Percentiles rank a stretch among this genome's conserved stretches.
phyloP scores from a whole-genome alignment of 2,797 vertebrate species.

The Tolypeutes matacus region DNA sequence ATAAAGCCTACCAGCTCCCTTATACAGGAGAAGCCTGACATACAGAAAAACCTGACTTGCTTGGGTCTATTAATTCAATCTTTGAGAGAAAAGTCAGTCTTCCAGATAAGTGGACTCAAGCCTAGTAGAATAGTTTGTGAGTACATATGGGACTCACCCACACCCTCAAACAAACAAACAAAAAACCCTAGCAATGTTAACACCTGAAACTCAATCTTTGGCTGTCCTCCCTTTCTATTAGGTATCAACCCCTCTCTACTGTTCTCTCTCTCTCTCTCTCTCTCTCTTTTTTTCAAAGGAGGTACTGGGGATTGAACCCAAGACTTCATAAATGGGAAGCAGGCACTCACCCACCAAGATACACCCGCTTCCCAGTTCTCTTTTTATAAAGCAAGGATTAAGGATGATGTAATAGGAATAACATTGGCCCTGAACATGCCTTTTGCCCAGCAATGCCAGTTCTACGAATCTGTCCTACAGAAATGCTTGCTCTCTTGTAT shows the following conservation, averaged over 20 bases:
- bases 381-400: not conserved
- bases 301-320: no score
- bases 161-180: not conserved
- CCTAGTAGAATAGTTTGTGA: not conserved
- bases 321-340: no score
- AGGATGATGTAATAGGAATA: not conserved
- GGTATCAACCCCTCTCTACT: not conserved
- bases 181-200: not conserved
- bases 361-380: no score
- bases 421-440: not conserved
- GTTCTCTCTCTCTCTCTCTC: not conserved
- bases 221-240: not conserved
- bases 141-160: not conserved
- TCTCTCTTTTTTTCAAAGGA: no score
- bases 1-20: not conserved
- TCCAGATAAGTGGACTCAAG: not conserved
- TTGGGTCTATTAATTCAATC: not conserved
- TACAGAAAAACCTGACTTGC: not conserved
- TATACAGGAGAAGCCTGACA: not conserved
- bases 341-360: no score
- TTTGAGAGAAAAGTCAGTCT: not conserved
- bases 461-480: not conserved
- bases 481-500: not conserved
- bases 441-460: not conserved
- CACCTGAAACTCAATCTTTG: not conserved